Conservation (phyloP, 2,797 vertebrate genomes). For the Sebastes kiyomatsui region DNA sequence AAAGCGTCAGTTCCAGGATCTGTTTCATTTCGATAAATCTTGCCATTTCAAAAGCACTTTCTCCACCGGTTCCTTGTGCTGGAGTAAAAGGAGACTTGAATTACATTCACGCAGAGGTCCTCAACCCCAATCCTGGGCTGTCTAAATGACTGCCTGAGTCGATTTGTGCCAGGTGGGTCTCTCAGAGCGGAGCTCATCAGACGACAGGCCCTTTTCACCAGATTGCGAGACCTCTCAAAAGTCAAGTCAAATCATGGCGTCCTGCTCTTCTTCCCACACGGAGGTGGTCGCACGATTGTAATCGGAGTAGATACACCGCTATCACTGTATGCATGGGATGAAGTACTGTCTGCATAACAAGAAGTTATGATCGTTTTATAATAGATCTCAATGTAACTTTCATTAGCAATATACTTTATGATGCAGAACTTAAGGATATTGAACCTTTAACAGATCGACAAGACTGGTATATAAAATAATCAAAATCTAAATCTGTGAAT, state of each 20-base stretch:
- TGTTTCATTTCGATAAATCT: slow-evolving; percentile 45
- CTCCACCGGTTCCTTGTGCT: background rate
- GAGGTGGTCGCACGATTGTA: background rate
- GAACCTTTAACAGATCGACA: background rate
- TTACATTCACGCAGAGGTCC: slow-evolving; percentile 58
- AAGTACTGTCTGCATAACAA: background rate
- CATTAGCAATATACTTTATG: background rate
- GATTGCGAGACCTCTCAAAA: slow-evolving; percentile 47
- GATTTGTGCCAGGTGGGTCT: slow-evolving; percentile 55
- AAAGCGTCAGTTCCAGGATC: slow-evolving; percentile 17
- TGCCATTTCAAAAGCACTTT: slow-evolving; percentile 32
- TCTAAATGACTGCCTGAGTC: slow-evolving; percentile 69
- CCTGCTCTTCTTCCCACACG: background rate
- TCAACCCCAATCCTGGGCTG: slow-evolving; percentile 65
- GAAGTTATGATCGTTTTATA: background rate
- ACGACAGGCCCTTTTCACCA: slow-evolving; percentile 10
- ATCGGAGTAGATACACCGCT: background rate
- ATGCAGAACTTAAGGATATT: background rate
- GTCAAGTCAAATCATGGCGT: slow-evolving; percentile 32
- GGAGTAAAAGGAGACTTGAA: slow-evolving; percentile 46
- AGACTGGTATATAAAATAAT: background rate
- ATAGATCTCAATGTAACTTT: background rate
- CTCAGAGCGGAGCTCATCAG: slow-evolving; percentile 46
- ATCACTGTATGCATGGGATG: background rate
- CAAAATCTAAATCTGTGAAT: background rate